Conservation (phyloP, 2,888 invertebrate species). For the Coenonympha arcania region DNA sequence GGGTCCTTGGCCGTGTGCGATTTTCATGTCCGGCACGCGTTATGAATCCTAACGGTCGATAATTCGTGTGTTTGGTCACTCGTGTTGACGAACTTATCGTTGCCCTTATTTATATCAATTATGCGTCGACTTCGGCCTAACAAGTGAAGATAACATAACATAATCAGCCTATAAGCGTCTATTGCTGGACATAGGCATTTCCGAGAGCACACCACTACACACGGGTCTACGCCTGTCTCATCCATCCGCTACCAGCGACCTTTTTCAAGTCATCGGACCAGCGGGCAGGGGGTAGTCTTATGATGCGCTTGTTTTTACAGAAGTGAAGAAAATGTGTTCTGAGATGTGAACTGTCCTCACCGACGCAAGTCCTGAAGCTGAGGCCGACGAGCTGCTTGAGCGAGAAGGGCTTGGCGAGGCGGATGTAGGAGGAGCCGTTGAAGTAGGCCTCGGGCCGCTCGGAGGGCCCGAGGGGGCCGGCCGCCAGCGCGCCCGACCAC, state of each 20-base stretch:
- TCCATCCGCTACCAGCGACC: too few species aligned
- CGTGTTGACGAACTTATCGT: neutral
- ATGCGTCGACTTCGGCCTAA: neutral
- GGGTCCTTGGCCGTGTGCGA: neutral
- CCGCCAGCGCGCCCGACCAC: constrained; percentile 36
- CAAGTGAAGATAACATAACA: too few species aligned
- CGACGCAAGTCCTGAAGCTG: constrained; percentile 86
- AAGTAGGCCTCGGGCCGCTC: constrained; percentile 86
- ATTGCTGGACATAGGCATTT: too few species aligned
- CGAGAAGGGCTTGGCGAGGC: constrained; percentile 81
- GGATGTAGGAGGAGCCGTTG: constrained; percentile 85
- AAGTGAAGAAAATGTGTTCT: too few species aligned
- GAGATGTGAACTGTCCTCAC: constrained; percentile 60
- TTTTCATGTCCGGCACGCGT: neutral
- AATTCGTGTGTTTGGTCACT: neutral
- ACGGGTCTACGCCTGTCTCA: too few species aligned
- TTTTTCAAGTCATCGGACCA: too few species aligned
- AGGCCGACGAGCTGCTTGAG: constrained; percentile 86
- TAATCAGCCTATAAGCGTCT: too few species aligned
- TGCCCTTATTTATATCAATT: neutral
- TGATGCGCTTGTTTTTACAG: too few species aligned
- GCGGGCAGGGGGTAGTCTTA: too few species aligned
- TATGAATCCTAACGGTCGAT: neutral
- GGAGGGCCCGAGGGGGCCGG: constrained; percentile 68
- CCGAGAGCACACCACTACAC: too few species aligned